Evolutionary conservation across 2,113 vertebrate genomes (phyloP).

Genomic region (Phrynocephalus versicolor): DNA sequence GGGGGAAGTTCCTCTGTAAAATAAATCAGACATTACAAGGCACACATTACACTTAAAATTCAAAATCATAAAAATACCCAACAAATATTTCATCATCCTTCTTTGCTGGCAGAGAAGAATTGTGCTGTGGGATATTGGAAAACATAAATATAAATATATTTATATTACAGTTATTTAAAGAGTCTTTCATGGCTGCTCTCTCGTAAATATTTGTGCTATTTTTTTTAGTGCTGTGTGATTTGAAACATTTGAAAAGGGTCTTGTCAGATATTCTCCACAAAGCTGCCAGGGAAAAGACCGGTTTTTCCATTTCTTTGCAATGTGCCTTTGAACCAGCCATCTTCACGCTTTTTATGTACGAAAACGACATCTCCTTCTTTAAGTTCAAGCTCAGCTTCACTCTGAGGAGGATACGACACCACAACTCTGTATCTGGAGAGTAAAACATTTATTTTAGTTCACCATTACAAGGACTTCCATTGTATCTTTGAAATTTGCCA

Average conservation of each 20-base stretch:
- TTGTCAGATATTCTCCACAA: constrained; percentile 92
- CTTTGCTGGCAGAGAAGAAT: constrained; percentile 45
- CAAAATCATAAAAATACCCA: constrained; percentile 59
- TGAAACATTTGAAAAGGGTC: constrained; percentile 36
- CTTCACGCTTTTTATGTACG: constrained; percentile 95
- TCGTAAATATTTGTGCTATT: constrained; percentile 71
- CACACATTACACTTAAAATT: constrained; percentile 80
- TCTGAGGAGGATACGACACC: constrained; percentile 97
- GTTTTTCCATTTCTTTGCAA: constrained; percentile 96
- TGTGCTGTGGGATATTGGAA: constrained; percentile 63
- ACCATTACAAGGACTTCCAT: neutral
- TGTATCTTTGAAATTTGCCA: neutral
- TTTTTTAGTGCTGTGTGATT: constrained; percentile 46
- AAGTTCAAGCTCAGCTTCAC: constrained; percentile 97
- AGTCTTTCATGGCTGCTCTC: constrained; percentile 64
- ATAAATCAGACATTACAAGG: constrained; percentile 92
- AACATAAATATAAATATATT: constrained; percentile 51
- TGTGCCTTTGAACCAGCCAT: constrained; percentile 99
- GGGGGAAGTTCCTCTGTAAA: constrained; percentile 75
- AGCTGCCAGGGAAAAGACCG: constrained; percentile 97
- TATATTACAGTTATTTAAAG: constrained; percentile 56
- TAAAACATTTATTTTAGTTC: constrained; percentile 3
- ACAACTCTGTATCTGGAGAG: constrained; percentile 90
- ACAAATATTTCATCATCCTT: constrained; percentile 51
- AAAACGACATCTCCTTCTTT: constrained; percentile 99